phyloP scores from a whole-genome alignment of 2,113 vertebrate genomes.

The Platysteira castanea region DNA sequence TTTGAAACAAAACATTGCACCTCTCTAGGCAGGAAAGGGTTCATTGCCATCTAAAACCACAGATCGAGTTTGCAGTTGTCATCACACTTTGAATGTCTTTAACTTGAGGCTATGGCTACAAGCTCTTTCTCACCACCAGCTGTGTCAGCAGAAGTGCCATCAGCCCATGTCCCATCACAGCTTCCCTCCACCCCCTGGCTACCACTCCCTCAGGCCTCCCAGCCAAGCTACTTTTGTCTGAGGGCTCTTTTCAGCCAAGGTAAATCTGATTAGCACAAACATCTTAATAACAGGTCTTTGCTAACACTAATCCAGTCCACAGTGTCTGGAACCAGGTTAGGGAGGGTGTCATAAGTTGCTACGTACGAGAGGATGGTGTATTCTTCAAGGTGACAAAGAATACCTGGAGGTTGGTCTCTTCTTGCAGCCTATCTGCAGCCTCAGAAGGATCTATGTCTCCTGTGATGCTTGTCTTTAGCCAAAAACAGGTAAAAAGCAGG shows the following conservation, averaged over 20 bases:
- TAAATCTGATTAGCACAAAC: neutral
- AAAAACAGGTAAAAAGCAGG: neutral
- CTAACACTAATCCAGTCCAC: neutral
- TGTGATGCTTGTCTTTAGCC: neutral
- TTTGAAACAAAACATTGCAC: neutral
- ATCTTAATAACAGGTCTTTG: neutral
- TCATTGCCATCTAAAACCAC: neutral
- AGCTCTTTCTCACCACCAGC: neutral
- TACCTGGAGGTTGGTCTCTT: neutral
- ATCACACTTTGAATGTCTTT: neutral
- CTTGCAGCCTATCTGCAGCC: neutral
- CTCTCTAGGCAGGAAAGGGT: neutral
- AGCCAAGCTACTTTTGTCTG: neutral
- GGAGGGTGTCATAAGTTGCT: neutral
- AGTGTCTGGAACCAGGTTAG: neutral
- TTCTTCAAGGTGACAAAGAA: neutral
- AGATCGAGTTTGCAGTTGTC: neutral
- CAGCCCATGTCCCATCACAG: neutral
- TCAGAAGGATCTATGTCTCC: neutral
- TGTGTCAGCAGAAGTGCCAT: neutral
- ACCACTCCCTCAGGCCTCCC: neutral
- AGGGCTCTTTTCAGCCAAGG: neutral
- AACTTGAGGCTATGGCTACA: neutral
- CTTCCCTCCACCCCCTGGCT: neutral
- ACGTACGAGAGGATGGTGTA: neutral